Base-by-base conservation (phyloP, 2,888 invertebrate species). In the Metellina segmentata region DNA sequence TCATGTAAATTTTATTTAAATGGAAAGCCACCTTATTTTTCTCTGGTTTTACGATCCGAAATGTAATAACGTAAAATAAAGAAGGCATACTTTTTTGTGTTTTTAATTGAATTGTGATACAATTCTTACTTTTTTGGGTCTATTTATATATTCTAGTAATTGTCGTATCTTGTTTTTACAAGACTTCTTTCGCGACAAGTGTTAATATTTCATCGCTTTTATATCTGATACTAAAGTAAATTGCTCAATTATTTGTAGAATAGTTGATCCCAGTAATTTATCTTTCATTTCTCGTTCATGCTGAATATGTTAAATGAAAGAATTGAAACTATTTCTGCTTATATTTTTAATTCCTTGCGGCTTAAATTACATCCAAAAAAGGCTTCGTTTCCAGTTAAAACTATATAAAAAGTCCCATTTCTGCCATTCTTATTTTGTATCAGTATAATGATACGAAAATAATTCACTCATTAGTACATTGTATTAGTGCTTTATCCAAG, bases 1-100 rank as follows among this genome's bases (percentile, higher is more conserved):
- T 16, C 52, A 78, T 78, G 51, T 78, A 78, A 83, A 83, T 83
- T 72, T 53, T 8, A 74, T 52, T 83, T 52, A 74, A 74, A 52
- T 83, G 48, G 6, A 71, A 74, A 13, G 19, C 72, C 20, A 20
- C 11, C 9, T 72, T 51, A 53, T 78, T 78, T 83, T 53, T 74
- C 20, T 74, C 16, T 72, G 52, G 74, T 74, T 51, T 53, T 83
- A 20, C 16, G 20, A 83, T 13, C 34, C 20, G 72, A 16, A 83
- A 83, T 61, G 7, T 52, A 19, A 53, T 48, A 83, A 53, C 13
- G 52, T 53, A 52, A 9, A 53, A 74, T 53, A 52, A 52, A 16
- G 11, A 8, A 16, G 6, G 16, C 13, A 61, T 34, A 34, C 34
- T 61, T 61, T 61, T 61, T 61, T 5, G 61, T 61, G 16, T 16